A percentile compares a stretch with the other conserved stretches of the same genome.
Conservation (phyloP, 2,113 vertebrate genomes). For the Pongo pygmaeus region DNA sequence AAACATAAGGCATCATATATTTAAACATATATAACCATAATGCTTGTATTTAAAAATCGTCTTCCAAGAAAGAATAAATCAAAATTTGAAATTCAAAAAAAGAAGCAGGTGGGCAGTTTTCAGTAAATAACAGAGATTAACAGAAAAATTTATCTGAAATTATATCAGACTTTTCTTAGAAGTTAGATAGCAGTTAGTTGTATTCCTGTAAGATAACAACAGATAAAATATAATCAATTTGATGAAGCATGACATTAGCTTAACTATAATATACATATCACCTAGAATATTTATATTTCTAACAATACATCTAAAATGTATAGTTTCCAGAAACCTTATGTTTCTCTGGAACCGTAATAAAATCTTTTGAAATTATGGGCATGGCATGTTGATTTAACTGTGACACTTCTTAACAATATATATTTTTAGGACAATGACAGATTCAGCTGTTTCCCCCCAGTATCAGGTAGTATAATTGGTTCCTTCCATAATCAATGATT, state of each 20-base stretch:
- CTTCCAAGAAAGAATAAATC: constrained; percentile 1
- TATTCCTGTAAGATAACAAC: neutral
- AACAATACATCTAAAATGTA: neutral
- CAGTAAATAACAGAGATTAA: neutral
- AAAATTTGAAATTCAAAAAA: neutral
- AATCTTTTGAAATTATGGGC: neutral
- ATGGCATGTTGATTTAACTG: neutral
- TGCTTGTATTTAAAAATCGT: neutral
- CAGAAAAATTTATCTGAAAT: neutral
- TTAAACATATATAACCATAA: neutral
- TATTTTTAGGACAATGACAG: neutral
- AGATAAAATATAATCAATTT: neutral
- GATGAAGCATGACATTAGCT: neutral
- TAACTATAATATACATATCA: neutral
- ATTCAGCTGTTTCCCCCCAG: neutral
- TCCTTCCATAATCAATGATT: neutral
- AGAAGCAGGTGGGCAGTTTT: neutral
- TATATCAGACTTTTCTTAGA: neutral
- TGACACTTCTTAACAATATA: neutral
- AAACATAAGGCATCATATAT: neutral
- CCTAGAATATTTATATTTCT: neutral
- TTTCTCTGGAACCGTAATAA: neutral
- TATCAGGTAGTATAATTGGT: neutral
- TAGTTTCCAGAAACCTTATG: neutral
- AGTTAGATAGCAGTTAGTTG: neutral